Conservation (phyloP, 2,797 vertebrate genomes). For the Coracias cyanogaster region DNA sequence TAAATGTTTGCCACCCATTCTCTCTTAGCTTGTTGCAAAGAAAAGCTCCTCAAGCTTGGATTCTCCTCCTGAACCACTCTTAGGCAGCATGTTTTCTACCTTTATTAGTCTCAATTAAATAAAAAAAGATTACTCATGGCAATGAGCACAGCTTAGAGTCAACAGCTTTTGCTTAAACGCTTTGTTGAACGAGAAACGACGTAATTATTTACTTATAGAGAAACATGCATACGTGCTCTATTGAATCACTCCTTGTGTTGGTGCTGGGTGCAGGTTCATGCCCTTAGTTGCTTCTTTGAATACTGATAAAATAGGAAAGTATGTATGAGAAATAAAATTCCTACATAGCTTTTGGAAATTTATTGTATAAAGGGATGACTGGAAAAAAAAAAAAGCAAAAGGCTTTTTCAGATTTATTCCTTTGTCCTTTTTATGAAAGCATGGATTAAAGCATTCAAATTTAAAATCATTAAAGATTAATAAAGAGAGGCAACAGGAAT, state of each 20-base stretch:
- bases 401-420: background rate
- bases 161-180: conserved; percentile 34
- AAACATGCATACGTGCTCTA: background rate
- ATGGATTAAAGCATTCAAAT: conserved; percentile 35
- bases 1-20: background rate
- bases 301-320: background rate
- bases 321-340: background rate
- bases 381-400: background rate
- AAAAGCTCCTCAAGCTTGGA: background rate
- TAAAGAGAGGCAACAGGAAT: conserved; percentile 42
- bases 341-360: background rate
- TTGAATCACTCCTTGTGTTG: background rate
- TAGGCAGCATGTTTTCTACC: background rate
- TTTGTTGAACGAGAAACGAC: background rate
- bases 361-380: background rate
- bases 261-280: background rate
- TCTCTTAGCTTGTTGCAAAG: background rate
- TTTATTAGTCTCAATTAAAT: conserved; percentile 11
- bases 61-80: background rate
- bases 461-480: conserved; percentile 60
- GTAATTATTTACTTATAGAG: background rate
- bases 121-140: background rate
- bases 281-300: background rate
- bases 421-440: conserved; percentile 5
- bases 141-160: background rate